Conservation (phyloP, 2,888 invertebrate species). For the Pyrrhosoma nymphula region DNA sequence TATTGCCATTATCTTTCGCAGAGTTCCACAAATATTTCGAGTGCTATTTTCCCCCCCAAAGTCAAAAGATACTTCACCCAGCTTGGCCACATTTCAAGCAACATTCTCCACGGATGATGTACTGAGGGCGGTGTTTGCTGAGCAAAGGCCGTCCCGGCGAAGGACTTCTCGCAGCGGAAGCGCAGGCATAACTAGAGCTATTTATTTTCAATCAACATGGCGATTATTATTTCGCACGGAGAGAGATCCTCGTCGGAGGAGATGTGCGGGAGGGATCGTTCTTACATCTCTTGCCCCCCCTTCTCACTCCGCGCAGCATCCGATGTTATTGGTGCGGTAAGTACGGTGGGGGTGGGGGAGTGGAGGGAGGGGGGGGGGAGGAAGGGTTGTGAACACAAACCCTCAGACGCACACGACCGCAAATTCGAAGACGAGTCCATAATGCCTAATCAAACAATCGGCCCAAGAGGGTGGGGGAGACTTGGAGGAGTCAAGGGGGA, state of each 20-base stretch:
- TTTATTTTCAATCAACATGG: neutral
- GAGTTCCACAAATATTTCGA: too few relatives aligned
- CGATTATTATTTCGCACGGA: neutral
- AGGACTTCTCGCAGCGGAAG: too few relatives aligned
- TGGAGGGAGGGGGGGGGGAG: neutral
- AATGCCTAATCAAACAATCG: conserved; percentile 46
- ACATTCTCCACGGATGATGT: too few relatives aligned
- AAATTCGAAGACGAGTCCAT: conserved; percentile 1
- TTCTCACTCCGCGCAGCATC: too few relatives aligned
- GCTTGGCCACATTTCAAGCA: too few relatives aligned
- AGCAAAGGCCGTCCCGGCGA: too few relatives aligned
- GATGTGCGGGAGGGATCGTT: neutral
- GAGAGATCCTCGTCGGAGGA: neutral
- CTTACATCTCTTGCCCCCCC: too few relatives aligned
- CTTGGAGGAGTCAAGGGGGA: neutral
- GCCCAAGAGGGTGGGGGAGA: neutral
- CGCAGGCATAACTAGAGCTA: neutral
- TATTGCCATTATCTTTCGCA: too few relatives aligned
- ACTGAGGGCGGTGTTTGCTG: too few relatives aligned
- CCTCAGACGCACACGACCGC: neutral
- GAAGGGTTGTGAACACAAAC: neutral
- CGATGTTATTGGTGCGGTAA: too few relatives aligned
- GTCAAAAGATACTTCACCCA: too few relatives aligned
- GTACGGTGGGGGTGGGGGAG: neutral
- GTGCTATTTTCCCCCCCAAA: too few relatives aligned